These are phyloP conservation scores for Bambusicola thoracicus DNA, from an alignment of 2,113 vertebrate species.

Conservation along the genomic window DNA sequence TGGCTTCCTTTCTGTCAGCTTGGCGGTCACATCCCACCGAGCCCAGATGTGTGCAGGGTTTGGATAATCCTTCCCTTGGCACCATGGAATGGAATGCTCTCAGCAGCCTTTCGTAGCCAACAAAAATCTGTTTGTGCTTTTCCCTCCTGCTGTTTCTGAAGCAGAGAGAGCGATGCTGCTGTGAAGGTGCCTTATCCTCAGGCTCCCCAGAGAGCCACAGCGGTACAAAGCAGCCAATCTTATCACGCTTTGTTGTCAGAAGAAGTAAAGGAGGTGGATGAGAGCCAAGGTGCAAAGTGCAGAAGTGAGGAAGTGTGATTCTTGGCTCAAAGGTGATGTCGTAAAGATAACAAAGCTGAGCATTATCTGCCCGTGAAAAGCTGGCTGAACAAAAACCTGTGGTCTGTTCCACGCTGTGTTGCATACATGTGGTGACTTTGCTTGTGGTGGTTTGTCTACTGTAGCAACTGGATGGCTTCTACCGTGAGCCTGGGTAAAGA, in stretches of 20 bases:
- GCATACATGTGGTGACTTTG: not conserved
- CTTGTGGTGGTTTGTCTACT: conserved; percentile 45
- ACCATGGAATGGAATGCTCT: not conserved
- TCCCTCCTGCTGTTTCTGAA: not conserved
- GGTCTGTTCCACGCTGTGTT: not conserved
- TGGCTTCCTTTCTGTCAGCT: not conserved
- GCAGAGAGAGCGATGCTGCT: not conserved
- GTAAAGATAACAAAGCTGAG: not conserved
- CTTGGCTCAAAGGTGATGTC: not conserved
- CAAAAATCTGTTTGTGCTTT: conserved; percentile 1
- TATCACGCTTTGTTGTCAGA: not conserved
- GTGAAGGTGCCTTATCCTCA: not conserved
- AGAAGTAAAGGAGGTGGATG: not conserved
- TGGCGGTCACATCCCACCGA: not conserved
- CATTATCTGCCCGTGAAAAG: not conserved
- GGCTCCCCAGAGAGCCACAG: not conserved
- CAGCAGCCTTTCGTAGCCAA: not conserved
- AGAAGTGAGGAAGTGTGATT: not conserved
- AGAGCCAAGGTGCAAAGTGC: not conserved
- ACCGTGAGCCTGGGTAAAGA: conserved; percentile 84
- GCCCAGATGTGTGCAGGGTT: fast-evolving
- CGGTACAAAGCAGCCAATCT: not conserved
- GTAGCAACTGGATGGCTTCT: conserved; percentile 93
- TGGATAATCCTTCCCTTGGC: not conserved
- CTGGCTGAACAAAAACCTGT: not conserved